These are phyloP conservation scores for Drosophila bocqueti DNA, from an alignment of 1,140 invertebrate genomes.

Conservation along the genomic window DNA sequence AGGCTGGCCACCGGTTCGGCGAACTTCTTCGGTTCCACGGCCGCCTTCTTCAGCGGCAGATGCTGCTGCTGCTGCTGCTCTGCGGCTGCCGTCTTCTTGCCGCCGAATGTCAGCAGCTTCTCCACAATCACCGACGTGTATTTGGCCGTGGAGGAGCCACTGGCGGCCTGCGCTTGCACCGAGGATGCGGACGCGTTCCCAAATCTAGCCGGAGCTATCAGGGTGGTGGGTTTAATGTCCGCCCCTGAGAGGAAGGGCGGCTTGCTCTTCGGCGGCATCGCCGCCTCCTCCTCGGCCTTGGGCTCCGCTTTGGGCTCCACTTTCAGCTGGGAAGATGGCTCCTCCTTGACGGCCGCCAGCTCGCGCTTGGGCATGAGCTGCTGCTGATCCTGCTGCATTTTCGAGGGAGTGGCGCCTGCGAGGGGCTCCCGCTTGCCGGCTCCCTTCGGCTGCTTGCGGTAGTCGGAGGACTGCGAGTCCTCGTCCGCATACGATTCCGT, in stretches of 20 bases:
- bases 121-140: slow-evolving; percentile 79
- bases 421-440: slow-evolving; percentile 38
- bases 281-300: slow-evolving; percentile 46
- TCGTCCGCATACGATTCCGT: slow-evolving; percentile 80
- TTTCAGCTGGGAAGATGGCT: neutral
- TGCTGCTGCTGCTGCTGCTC: slow-evolving; percentile 1
- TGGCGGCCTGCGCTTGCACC: neutral
- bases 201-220: slow-evolving; percentile 63
- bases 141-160: slow-evolving; percentile 38
- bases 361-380: slow-evolving; percentile 39
- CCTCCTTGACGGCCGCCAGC: slow-evolving; percentile 24
- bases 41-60: slow-evolving; percentile 27
- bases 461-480: slow-evolving; percentile 83
- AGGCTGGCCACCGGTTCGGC: slow-evolving; percentile 68
- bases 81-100: slow-evolving; percentile 3
- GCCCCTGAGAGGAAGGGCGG: slow-evolving; percentile 30
- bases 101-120: slow-evolving; percentile 56
- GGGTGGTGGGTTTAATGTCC: slow-evolving; percentile 47
- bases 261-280: slow-evolving; percentile 14
- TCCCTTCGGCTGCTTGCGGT: slow-evolving; percentile 43
- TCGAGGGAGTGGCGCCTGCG: neutral
- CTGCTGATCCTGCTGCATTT: slow-evolving; percentile 15
- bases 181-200: neutral
- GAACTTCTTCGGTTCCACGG: slow-evolving; percentile 60
- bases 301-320: slow-evolving; percentile 51